Conservation (phyloP, 2,113 vertebrate species). For the Scartelaos histophorus region DNA sequence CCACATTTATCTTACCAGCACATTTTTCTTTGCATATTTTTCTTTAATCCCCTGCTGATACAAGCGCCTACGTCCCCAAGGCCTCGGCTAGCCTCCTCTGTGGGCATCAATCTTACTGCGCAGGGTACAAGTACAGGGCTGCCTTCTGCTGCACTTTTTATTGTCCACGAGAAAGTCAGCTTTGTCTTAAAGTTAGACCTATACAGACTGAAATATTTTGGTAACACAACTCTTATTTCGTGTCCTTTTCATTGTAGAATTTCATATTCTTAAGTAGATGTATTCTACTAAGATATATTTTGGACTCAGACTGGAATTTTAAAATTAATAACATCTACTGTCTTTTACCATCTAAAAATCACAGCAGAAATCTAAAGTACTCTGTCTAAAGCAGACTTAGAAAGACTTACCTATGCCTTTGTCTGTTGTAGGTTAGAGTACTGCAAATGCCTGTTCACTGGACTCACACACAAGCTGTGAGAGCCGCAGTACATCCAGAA, state of each 20-base stretch:
- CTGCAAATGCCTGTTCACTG: too few species aligned
- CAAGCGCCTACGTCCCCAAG: conserved; percentile 67
- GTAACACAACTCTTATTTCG: not conserved
- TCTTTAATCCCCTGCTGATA: conserved; percentile 75
- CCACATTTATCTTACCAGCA: conserved; percentile 78
- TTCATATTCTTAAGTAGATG: not conserved
- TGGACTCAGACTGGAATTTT: too few species aligned
- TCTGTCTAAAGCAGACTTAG: too few species aligned
- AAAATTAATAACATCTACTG: too few species aligned
- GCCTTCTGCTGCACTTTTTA: conserved; percentile 56
- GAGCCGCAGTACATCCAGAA: too few species aligned
- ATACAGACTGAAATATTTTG: conserved; percentile 18
- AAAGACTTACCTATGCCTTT: too few species aligned
- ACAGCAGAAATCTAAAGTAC: too few species aligned
- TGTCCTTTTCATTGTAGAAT: not conserved
- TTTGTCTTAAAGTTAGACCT: conserved; percentile 49
- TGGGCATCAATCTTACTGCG: conserved; percentile 68
- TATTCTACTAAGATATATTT: not conserved
- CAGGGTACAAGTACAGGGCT: conserved; percentile 49
- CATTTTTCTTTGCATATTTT: conserved; percentile 74
- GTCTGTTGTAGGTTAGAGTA: too few species aligned
- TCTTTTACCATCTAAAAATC: too few species aligned
- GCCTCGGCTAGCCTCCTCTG: conserved; percentile 62
- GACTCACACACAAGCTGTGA: too few species aligned
- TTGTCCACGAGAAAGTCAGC: conserved; percentile 53